phyloP scores from a whole-genome alignment of 2,888 invertebrate genomes.

The Hoplodrina blanda region DNA sequence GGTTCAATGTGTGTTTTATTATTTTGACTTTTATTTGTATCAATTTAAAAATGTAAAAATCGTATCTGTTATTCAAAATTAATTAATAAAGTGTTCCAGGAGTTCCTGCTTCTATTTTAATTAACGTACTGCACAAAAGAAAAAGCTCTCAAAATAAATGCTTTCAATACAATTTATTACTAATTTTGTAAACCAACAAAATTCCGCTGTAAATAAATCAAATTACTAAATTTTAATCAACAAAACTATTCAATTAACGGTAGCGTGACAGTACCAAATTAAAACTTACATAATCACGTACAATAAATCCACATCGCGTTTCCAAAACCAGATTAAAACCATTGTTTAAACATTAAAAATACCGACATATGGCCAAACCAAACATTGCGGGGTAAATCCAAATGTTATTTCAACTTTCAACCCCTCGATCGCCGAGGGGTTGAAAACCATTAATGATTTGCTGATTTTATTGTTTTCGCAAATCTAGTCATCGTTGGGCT shows the following conservation, averaged over 20 bases:
- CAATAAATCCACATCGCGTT: slow-evolving; percentile 56
- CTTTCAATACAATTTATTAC: background rate
- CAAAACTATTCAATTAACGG: slow-evolving; percentile 20
- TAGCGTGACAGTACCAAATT: slow-evolving; percentile 54
- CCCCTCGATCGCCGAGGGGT: slow-evolving; percentile 57
- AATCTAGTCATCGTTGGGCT: slow-evolving; percentile 58
- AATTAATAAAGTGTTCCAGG: background rate
- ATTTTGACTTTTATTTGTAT: background rate
- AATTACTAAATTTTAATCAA: slow-evolving; percentile 11
- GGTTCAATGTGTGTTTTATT: background rate
- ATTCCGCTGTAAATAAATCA: slow-evolving; percentile 1
- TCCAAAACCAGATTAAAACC: slow-evolving; percentile 50
- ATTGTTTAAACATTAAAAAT: slow-evolving; percentile 63
- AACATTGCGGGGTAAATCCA: slow-evolving; percentile 57
- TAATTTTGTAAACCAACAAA: background rate
- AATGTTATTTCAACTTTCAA: slow-evolving; percentile 54
- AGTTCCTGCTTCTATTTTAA: background rate
- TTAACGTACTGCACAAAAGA: background rate
- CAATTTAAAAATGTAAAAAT: background rate
- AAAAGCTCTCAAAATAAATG: background rate
- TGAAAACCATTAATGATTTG: slow-evolving; percentile 66
- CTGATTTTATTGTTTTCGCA: slow-evolving; percentile 65
- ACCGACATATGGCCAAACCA: slow-evolving; percentile 64
- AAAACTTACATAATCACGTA: slow-evolving; percentile 42
- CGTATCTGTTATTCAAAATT: background rate